These are phyloP conservation scores for Barbus barbus DNA, from an alignment of 2,113 vertebrate species.

Conservation along the genomic window DNA sequence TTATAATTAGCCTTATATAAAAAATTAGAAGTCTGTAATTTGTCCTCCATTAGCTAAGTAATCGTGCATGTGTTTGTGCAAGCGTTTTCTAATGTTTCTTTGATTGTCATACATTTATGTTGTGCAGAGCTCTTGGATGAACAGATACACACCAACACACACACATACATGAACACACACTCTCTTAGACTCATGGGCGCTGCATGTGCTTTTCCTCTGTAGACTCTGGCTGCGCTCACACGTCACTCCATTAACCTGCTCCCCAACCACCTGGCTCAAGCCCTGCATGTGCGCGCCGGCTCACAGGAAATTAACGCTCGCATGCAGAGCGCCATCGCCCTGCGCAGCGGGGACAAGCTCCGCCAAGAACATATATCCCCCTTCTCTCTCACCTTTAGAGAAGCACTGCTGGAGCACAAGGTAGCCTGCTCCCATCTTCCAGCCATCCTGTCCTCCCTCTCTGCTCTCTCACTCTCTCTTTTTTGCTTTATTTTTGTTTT, in stretches of 20 bases:
- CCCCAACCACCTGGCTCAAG: constrained; percentile 99
- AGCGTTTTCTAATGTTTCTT: background rate
- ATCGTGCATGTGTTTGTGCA: background rate
- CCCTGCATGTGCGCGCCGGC: constrained; percentile 99
- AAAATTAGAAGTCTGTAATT: background rate
- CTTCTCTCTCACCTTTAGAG: constrained; percentile 99
- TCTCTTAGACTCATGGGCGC: constrained; percentile 49
- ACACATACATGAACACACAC: constrained; percentile 29
- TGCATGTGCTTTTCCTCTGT: constrained; percentile 99
- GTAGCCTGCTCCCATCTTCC: constrained; percentile 82
- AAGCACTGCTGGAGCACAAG: constrained; percentile 99
- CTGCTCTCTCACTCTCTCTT: constrained; percentile 13
- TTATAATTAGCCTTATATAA: no score
- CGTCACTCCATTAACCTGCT: constrained; percentile 99
- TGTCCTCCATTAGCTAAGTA: constrained; percentile 1
- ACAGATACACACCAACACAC: constrained; percentile 17
- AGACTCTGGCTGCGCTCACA: constrained; percentile 99
- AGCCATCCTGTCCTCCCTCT: constrained; percentile 7
- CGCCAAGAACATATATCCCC: constrained; percentile 99
- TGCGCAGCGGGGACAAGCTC: constrained; percentile 99
- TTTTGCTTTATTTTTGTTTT: background rate
- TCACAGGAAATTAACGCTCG: constrained; percentile 99
- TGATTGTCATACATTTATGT: background rate
- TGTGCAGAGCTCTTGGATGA: constrained; percentile 5
- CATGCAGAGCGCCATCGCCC: constrained; percentile 99